Conservation (phyloP, 2,888 invertebrate genomes). For the Hemithea aestivaria region DNA sequence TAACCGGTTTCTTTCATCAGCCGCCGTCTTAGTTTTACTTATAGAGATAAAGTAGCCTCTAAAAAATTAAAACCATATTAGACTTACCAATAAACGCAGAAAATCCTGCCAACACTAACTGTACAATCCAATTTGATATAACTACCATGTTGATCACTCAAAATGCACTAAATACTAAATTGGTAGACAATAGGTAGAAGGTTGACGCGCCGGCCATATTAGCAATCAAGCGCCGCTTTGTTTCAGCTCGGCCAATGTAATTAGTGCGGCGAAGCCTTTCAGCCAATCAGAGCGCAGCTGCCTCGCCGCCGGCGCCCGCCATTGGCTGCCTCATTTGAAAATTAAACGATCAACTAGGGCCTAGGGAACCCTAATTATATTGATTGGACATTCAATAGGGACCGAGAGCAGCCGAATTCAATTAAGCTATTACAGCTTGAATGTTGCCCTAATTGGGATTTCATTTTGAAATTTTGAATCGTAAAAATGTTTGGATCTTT, state of each 20-base stretch:
- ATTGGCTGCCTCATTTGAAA: conserved; percentile 49
- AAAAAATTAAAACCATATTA: no score
- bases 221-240: conserved; percentile 47
- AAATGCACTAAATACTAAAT: conserved; percentile 13
- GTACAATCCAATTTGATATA: conserved; percentile 30
- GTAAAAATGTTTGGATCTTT: no score
- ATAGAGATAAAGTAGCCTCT: no score
- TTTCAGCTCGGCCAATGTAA: conserved; percentile 61
- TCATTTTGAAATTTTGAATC: conserved; percentile 4
- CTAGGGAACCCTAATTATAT: conserved; percentile 50
- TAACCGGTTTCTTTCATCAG: no score
- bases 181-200: conserved; percentile 43
- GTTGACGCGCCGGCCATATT: conserved; percentile 51
- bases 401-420: conserved; percentile 17
- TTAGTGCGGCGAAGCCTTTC: conserved; percentile 43
- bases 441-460: conserved; percentile 20
- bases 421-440: conserved; percentile 23
- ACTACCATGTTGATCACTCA: conserved; percentile 17
- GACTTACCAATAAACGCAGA: conserved; percentile 4
- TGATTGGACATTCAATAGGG: conserved; percentile 47
- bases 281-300: conserved; percentile 52
- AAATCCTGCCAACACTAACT: conserved; percentile 12
- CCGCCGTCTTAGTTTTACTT: no score
- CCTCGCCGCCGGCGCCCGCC: conserved; percentile 36
- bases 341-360: conserved; percentile 44